phyloP scores from a whole-genome alignment of 2,888 invertebrate genomes.

The Erebia ligea region DNA sequence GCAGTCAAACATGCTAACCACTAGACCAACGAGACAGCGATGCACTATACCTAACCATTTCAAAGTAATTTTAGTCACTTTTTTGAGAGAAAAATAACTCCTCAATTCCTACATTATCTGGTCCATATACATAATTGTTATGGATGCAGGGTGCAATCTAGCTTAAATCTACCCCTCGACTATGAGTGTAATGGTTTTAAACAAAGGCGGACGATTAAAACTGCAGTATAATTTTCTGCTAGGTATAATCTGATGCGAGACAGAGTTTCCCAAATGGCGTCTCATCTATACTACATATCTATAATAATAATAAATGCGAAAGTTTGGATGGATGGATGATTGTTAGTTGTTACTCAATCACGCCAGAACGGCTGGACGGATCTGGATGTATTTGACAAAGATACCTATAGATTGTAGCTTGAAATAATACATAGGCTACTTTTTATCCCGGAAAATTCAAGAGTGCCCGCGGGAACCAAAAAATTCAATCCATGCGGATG shows the following conservation, averaged over 20 bases:
- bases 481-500: no score
- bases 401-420: no score
- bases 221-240: not conserved
- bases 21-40: no score
- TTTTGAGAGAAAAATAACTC: not conserved
- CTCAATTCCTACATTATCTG: not conserved
- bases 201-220: slow-evolving; percentile 14
- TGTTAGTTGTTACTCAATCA: no score
- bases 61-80: not conserved
- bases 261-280: slow-evolving; percentile 9
- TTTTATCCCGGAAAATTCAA: no score
- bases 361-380: no score
- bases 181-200: slow-evolving; percentile 13
- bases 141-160: not conserved
- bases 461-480: no score
- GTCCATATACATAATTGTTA: not conserved
- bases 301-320: not conserved
- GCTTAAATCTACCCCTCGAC: slow-evolving; percentile 12
- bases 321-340: not conserved
- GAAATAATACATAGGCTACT: no score
- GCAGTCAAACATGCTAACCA: no score
- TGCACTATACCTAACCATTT: no score
- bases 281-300: no score
- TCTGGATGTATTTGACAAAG: no score
- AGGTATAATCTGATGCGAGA: not conserved